These are phyloP conservation scores for Autographa pulchrina DNA, from an alignment of 2,888 invertebrate genomes.

Conservation along the genomic window DNA sequence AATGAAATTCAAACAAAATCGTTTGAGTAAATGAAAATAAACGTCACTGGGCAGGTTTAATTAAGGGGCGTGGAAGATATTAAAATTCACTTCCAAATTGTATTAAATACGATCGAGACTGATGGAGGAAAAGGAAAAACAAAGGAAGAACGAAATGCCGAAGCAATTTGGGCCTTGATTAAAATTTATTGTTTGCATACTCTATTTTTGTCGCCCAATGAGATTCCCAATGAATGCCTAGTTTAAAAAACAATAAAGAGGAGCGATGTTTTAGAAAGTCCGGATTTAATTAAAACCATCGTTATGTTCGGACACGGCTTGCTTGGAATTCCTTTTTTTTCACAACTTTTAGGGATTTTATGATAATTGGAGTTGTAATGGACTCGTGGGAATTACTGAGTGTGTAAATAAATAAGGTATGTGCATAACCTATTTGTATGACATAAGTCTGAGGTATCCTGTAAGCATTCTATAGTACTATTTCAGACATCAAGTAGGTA, in stretches of 20 bases:
- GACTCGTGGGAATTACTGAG: conserved; percentile 5
- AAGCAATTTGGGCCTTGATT: conserved; percentile 81
- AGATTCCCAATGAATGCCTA: conserved; percentile 54
- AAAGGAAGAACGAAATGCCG: conserved; percentile 69
- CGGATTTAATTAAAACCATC: conserved; percentile 51
- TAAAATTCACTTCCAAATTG: conserved; percentile 70
- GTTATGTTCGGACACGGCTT: conserved; percentile 37
- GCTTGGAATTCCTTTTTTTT: conserved; percentile 26
- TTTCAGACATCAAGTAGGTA: too few species aligned
- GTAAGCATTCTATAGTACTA: too few species aligned
- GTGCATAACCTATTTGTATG: background rate
- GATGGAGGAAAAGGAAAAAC: conserved; percentile 69
- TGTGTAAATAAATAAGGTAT: background rate
- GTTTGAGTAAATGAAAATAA: conserved; percentile 47
- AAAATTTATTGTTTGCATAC: conserved; percentile 80
- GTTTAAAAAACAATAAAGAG: conserved; percentile 51
- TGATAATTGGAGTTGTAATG: conserved; percentile 15
- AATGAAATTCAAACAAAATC: conserved; percentile 31
- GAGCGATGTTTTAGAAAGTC: conserved; percentile 30
- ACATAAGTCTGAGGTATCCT: background rate
- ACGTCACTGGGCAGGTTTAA: conserved; percentile 47
- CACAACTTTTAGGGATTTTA: conserved; percentile 18
- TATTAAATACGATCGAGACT: conserved; percentile 67
- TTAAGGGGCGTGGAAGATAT: conserved; percentile 66
- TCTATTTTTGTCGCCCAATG: conserved; percentile 70